Evolutionary conservation across 2,888 invertebrate genomes (phyloP).

Genomic region (Busseola fusca): DNA sequence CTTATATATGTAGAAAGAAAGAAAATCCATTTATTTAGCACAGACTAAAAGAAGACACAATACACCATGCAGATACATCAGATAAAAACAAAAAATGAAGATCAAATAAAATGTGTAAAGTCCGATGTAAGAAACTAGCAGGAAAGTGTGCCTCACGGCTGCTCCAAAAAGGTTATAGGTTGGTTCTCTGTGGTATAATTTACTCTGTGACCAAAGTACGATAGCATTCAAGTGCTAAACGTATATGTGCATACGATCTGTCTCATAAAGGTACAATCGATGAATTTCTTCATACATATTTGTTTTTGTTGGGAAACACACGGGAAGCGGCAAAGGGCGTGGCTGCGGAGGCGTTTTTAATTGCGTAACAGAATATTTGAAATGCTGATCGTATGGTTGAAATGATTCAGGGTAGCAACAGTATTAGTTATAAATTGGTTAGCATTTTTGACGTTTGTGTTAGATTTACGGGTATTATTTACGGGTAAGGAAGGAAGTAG

Average conservation of each 20-base stretch:
- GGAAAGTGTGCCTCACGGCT: too few species aligned
- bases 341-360: not conserved
- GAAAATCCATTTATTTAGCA: too few species aligned
- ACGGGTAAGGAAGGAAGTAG: not conserved
- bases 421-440: too few species aligned
- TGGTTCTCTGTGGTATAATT: conserved; percentile 7
- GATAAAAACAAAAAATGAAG: too few species aligned
- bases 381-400: too few species aligned
- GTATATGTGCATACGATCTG: conserved; percentile 42
- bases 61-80: too few species aligned
- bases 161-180: too few species aligned
- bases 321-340: not conserved
- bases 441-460: not conserved
- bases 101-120: too few species aligned
- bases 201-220: conserved; percentile 17
- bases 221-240: conserved; percentile 47
- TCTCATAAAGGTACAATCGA: conserved; percentile 15
- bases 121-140: too few species aligned
- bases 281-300: conserved; percentile 31
- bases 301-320: conserved; percentile 45
- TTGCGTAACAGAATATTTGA: not conserved
- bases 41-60: too few species aligned
- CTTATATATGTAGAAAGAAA: too few species aligned
- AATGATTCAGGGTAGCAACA: not conserved
- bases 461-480: too few species aligned